Conservation (phyloP, 2,113 vertebrate species). For the Prietella phreatophila region DNA sequence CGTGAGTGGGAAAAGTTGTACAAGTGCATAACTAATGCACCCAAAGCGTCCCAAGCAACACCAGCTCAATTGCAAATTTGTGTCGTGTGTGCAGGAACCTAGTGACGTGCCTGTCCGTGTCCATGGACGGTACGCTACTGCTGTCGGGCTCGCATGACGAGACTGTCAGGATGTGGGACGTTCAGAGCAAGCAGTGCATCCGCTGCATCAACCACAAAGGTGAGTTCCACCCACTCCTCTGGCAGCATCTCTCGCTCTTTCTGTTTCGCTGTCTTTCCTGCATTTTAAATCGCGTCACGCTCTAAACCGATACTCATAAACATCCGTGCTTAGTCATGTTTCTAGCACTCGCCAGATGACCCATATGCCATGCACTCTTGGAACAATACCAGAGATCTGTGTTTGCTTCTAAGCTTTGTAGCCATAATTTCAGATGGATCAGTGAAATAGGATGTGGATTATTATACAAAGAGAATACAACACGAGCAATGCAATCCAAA, state of each 20-base stretch:
- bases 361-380: neutral
- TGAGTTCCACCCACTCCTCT: conserved; percentile 56
- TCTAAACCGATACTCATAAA: neutral
- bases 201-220: conserved; percentile 88
- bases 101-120: conserved; percentile 91
- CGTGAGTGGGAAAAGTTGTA: neutral
- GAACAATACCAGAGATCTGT: neutral
- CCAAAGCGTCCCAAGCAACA: neutral
- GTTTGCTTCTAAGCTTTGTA: neutral
- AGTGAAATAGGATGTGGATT: neutral
- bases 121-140: conserved; percentile 85
- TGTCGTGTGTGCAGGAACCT: conserved; percentile 76
- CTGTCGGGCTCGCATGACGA: conserved; percentile 93
- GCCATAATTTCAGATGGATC: neutral
- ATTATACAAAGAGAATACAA: neutral
- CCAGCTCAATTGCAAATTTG: neutral
- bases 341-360: conserved; percentile 27
- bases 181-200: conserved; percentile 92
- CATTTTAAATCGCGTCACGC: conserved; percentile 13
- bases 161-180: conserved; percentile 88
- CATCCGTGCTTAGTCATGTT: conserved; percentile 37
- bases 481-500: neutral
- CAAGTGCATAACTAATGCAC: neutral
- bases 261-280: conserved; percentile 8
- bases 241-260: neutral